Evolutionary conservation across 2,888 invertebrate species (phyloP), one percentile per base, ranked within the genome.

Genomic region (Melinopterus prodromus): DNA sequence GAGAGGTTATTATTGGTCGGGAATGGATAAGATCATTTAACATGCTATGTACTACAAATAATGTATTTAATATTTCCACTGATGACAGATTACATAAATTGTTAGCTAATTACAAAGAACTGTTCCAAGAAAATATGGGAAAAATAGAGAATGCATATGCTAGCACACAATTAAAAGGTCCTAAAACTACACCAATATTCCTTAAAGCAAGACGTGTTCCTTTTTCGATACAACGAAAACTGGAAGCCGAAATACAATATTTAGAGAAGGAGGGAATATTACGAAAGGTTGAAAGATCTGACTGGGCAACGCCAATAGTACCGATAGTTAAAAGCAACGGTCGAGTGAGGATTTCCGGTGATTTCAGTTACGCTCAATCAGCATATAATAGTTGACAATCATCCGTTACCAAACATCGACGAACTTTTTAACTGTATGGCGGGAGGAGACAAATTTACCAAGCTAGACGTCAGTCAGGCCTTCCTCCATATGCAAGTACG

Each of bases 401-500:
- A 71, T n/a, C 71, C 71, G 9, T 26, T 71, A 9, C 71, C 71
- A 71, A 71, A 15, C 15, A 71, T 71, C 26, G 71, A 71, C 15
- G 71, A 71, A 71, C 71, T 71, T 26, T 26, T 26, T 26, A 26
- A 26, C 26, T 16, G 84, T 86, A 7, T 85, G 85, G 79, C 69
- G 84, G 53, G 85, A 84, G 81, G 81, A 76, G 16, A 86, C 85
- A 16, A 16, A 77, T 81, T 80, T 78, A 76, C 81, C 38, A 82
- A 82, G 79, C 70, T 82, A 15, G 86, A 87, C 81, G 82, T 87
- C 6, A 80, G 80, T 1, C 83, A 83, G 69, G 87, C 88, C 1
- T 88, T 87, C 76, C 82, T 86, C 77, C 87, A 88, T 78, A 78
- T 88, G 69, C 85, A 85, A 83, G 81, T 87, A 26, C 84, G 85